Evolutionary conservation across 2,113 vertebrate species (phyloP).

Genomic region (Erpornis zantholeuca): DNA sequence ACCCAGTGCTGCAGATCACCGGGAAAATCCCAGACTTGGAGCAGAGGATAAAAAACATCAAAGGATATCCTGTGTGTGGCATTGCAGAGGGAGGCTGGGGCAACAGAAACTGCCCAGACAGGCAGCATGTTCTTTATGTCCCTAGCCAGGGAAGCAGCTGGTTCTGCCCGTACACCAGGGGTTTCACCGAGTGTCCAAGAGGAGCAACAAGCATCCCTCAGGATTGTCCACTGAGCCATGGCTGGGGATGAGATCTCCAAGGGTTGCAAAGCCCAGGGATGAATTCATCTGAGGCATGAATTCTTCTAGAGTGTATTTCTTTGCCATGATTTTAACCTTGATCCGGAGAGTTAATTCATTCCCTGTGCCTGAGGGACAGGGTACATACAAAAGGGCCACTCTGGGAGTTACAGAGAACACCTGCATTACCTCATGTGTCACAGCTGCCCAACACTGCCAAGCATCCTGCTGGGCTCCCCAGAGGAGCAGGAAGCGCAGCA

Average conservation of each 20-base stretch:
- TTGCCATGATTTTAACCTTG: background rate
- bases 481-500: background rate
- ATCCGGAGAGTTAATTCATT: background rate
- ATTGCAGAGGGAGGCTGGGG: background rate
- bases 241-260: background rate
- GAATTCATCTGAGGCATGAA: background rate
- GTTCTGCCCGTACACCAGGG: background rate
- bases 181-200: background rate
- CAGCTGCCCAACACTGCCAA: background rate
- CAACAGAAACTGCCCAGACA: background rate
- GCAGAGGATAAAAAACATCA: background rate
- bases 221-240: background rate
- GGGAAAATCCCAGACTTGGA: background rate
- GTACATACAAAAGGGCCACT: background rate
- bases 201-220: background rate
- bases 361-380: background rate
- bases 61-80: background rate
- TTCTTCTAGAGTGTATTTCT: background rate
- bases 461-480: background rate
- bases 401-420: background rate
- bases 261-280: background rate
- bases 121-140: background rate
- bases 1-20: background rate
- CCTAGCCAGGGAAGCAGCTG: background rate
- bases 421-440: background rate